phyloP scores from a whole-genome alignment of 2,888 invertebrate species.

The Eilema griseolum region DNA sequence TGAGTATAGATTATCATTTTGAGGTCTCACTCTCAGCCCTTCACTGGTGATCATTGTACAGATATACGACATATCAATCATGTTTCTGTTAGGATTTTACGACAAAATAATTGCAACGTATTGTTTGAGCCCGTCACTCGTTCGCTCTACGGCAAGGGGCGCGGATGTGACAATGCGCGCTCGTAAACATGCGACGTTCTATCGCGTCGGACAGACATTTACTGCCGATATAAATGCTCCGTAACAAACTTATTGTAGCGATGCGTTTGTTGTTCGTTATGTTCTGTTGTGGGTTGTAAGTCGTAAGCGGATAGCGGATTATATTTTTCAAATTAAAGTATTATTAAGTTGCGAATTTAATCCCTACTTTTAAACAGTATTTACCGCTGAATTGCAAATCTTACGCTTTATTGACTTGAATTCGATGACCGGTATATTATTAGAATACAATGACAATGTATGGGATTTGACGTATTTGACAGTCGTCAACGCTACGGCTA shows the following conservation, averaged over 20 bases:
- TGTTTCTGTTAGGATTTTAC: conserved; percentile 27
- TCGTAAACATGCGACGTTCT: conserved; percentile 42
- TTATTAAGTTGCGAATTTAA: no score
- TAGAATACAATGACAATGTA: no score
- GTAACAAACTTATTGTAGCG: conserved; percentile 62
- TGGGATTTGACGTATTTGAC: no score
- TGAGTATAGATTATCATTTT: not conserved
- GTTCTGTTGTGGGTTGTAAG: conserved; percentile 12
- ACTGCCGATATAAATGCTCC: conserved; percentile 69
- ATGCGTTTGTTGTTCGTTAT: conserved; percentile 24
- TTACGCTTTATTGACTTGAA: no score
- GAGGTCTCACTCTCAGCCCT: conserved; percentile 7
- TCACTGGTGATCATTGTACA: not conserved
- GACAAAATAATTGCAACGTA: conserved; percentile 40
- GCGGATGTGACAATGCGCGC: conserved; percentile 19
- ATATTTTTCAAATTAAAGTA: no score
- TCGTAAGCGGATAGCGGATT: not conserved
- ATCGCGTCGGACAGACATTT: conserved; percentile 68
- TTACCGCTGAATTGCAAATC: no score
- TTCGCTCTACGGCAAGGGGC: not conserved
- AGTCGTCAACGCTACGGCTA: no score
- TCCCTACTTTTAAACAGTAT: no score
- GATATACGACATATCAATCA: conserved; percentile 19
- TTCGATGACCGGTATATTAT: no score
- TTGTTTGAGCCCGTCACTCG: conserved; percentile 14